Conservation (phyloP, 53 echinoderm and acorn worm species). For the Mesocentrotus franciscanus region DNA sequence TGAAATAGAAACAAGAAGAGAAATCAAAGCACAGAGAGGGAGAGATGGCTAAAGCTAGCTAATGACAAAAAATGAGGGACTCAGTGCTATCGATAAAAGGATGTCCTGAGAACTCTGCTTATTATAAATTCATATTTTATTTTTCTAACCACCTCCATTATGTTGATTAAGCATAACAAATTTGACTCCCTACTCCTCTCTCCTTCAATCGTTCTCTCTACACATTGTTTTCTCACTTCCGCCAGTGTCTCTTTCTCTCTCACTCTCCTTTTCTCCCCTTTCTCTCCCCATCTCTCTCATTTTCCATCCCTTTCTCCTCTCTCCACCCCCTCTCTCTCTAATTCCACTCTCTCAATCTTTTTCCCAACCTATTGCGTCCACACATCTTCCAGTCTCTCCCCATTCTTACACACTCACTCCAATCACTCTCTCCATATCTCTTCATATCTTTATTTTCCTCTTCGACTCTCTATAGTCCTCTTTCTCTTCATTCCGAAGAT, state of each 20-base stretch:
- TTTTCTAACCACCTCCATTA: too few relatives aligned
- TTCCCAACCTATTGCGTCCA: background rate
- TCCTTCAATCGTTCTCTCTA: too few relatives aligned
- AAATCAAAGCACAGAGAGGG: background rate
- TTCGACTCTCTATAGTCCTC: background rate
- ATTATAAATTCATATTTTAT: too few relatives aligned
- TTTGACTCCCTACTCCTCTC: too few relatives aligned
- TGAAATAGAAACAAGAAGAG: background rate
- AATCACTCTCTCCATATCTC: background rate
- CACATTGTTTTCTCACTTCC: background rate
- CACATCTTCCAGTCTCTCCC: background rate
- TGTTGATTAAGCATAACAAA: too few relatives aligned
- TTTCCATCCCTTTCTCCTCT: too few relatives aligned
- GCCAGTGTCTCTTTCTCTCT: background rate
- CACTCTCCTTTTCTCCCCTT: background rate
- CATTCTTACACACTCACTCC: background rate
- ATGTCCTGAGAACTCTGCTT: too few relatives aligned
- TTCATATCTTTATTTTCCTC: background rate
- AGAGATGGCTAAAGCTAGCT: too few relatives aligned
- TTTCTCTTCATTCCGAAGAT: background rate
- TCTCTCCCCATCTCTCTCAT: background rate
- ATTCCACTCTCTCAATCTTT: background rate
- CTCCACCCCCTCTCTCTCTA: background rate
- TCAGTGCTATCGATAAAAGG: too few relatives aligned
- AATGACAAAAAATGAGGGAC: too few relatives aligned